Percentiles rank a stretch among this genome's conserved stretches.
Evolutionary conservation across 2,888 invertebrate genomes (phyloP).

Genomic region (Agrotis ipsilon): DNA sequence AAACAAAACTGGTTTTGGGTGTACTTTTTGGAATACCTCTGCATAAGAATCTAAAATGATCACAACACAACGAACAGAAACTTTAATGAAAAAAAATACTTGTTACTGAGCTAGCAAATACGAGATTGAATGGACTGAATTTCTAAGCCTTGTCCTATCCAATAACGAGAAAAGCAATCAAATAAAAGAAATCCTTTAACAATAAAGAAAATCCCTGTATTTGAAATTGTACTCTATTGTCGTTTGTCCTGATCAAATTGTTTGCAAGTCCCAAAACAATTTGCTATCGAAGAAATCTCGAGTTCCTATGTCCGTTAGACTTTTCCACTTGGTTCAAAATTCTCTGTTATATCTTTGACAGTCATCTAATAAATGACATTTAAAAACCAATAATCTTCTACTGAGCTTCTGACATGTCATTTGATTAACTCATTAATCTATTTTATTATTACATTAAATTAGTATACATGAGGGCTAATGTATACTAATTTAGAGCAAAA

Average conservation of each 20-base stretch:
- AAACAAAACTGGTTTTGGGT: no score
- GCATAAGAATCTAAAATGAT: no score
- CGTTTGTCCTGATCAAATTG: constrained; percentile 36
- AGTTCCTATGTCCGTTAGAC: constrained; percentile 22
- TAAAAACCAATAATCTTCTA: not conserved
- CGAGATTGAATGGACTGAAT: not conserved
- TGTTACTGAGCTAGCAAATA: no score
- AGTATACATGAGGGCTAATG: no score
- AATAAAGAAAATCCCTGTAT: constrained; percentile 11
- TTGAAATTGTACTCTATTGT: constrained; percentile 15
- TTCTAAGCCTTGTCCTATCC: not conserved
- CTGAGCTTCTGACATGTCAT: not conserved
- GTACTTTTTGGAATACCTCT: no score
- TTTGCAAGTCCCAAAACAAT: constrained; percentile 43
- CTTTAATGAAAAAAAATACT: no score
- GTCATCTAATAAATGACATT: not conserved
- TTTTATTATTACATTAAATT: no score
- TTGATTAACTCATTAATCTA: no score
- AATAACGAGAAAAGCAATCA: constrained; percentile 18
- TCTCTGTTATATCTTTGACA: not conserved
- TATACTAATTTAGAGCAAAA: no score
- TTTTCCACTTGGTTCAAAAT: constrained; percentile 5
- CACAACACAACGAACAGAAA: no score
- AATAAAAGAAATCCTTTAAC: constrained; percentile 34
- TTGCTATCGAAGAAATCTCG: constrained; percentile 10